Evolutionary conservation across 2,113 vertebrate genomes (phyloP), one percentile per base, ranked within the genome.

Genomic region (Fulmarus glacialis): DNA sequence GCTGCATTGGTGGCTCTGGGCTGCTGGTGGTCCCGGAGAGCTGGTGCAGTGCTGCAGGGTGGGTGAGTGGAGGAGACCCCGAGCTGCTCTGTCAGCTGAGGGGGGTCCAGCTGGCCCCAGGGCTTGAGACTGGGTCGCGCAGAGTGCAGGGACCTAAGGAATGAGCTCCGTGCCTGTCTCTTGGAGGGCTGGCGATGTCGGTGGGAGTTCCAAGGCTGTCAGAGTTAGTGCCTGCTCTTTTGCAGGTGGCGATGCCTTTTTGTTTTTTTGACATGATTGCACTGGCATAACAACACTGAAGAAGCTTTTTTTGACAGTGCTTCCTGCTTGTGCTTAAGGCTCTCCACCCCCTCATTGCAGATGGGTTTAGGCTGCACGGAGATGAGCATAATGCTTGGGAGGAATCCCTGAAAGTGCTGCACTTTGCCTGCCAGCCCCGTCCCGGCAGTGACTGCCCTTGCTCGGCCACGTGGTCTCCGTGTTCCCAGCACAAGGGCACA

Each of bases 321-420:
- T 97, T 95, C 91, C 96, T 89, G 89, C 89, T 42, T 71, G 48
- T 40, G 67, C 90, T 94, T 77, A 26, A 90, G 72, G 80, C 59
- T 97, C 72, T 93, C 94, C 95, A 50, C 96, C 94, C 92, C 89
- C 95, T 96, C 95, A 68, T 8, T 87, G 90, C 94, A 95, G 94
- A 97, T 91, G 94, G 93, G 40, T 53, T 91, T 34, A 8, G 59
- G 86, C 88, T 87, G 38, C 82, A 38, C 0, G 1, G 71, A 60
- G 71, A 77, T 18, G 50, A 87, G 59, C 40, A 3, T 2, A 12
- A 38, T 21, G 59, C 86, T 73, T 0, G 10, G 59, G 52, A 96
- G 86, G 59, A 90, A 79, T 87, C 80, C 90, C 92, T 62, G 47
- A 3, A 11, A 82, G 30, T 11, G 59, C 79, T 43, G 68, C 26